phyloP scores from a whole-genome alignment of 2,113 vertebrate genomes.

The Podiceps cristatus region DNA sequence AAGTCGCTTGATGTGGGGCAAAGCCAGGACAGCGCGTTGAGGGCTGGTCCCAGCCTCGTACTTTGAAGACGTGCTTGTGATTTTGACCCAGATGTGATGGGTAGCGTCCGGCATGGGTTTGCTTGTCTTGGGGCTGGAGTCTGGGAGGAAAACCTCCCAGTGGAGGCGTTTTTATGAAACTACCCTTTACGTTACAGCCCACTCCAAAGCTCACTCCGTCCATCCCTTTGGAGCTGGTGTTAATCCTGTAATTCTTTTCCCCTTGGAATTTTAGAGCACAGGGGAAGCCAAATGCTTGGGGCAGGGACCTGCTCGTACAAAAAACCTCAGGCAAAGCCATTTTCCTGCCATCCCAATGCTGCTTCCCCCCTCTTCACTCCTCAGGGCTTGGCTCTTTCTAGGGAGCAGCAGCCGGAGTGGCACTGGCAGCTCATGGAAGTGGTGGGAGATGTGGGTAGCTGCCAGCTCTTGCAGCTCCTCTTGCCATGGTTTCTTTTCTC shows the following conservation, averaged over 20 bases:
- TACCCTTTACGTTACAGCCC: background rate
- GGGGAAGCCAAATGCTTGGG: background rate
- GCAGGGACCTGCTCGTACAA: background rate
- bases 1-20: too few relatives aligned
- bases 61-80: rapidly evolving
- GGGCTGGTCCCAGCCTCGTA: background rate
- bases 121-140: background rate
- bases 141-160: background rate
- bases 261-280: background rate
- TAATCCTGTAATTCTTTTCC: background rate
- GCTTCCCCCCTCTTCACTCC: background rate
- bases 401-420: background rate
- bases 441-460: slow-evolving; percentile 12
- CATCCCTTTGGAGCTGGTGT: background rate
- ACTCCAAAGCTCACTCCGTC: rapidly evolving
- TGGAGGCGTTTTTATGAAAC: background rate
- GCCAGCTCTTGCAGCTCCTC: slow-evolving; percentile 18
- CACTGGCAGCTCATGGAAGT: background rate
- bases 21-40: rapidly evolving
- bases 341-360: background rate
- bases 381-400: rapidly evolving
- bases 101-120: rapidly evolving
- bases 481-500: slow-evolving; percentile 50
- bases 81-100: background rate
- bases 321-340: background rate